phyloP scores from a whole-genome alignment of 2,888 invertebrate genomes.

The Pycnomerus fuliginosus region DNA sequence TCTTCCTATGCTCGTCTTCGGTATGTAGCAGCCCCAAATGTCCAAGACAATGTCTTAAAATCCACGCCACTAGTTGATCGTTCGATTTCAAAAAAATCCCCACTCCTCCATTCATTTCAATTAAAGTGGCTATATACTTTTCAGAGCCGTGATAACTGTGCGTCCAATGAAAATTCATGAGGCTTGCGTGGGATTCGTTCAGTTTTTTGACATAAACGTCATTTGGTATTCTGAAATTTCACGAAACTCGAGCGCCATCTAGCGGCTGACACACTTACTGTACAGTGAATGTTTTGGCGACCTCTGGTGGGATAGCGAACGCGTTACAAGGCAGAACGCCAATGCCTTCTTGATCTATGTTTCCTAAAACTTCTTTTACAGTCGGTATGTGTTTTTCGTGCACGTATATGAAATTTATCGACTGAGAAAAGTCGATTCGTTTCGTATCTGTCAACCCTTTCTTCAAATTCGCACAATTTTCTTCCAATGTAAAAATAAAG shows the following conservation, averaged over 20 bases:
- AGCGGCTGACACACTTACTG: neutral
- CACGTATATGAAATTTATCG: no score
- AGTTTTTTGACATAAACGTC: conserved; percentile 44
- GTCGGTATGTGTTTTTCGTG: no score
- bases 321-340: no score
- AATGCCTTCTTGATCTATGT: no score
- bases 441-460: no score
- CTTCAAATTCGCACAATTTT: conserved; percentile 4
- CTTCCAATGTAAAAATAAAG: conserved; percentile 15
- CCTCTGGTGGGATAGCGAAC: conserved; percentile 1
- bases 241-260: neutral
- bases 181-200: conserved; percentile 24
- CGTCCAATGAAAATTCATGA: conserved; percentile 46
- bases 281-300: neutral
- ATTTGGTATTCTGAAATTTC: conserved; percentile 30
- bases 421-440: no score
- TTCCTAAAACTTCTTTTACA: no score
- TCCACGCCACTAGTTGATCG: conserved; percentile 48
- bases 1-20: conserved; percentile 41
- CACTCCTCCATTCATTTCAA: conserved; percentile 45
- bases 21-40: conserved; percentile 48
- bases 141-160: conserved; percentile 40
- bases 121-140: conserved; percentile 39
- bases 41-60: conserved; percentile 44
- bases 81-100: conserved; percentile 47